Evolutionary conservation across 1,140 invertebrate species (phyloP), one percentile per base, ranked within the genome.

Genomic region (Ylistrum balloti): DNA sequence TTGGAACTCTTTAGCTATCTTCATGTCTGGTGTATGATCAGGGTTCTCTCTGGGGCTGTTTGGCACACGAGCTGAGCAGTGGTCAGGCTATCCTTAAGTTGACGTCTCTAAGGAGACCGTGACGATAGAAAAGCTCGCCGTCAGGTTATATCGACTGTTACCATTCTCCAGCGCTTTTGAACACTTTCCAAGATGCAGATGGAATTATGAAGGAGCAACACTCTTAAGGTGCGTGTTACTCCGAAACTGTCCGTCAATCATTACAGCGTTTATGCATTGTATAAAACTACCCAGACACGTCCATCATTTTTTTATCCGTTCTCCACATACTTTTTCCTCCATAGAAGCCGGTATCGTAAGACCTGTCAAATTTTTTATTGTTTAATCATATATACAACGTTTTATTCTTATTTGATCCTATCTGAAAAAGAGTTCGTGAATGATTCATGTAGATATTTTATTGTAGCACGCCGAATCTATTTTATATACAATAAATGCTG

Each of bases 171-270:
- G 45, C 22, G 20, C n/a, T n/a, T n/a, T 74, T 74, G 56, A 74
- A 74, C 56, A 28, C 56, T 74, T 74, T 74, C 56, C 56, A 74
- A 74, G 56, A 74, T 28, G n/a, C 5, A 74, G 56, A 74, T 74
- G 56, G 56, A 74, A 74, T 74, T 74, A 74, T 28, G 56, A 28
- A 74, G 56, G 28, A 56, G 45, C 13, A 56, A 56, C 45, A 11
- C 45, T 56, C 45, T 56, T 11, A 56, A 28, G 56, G 5, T 74
- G 22, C 56, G 22, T 74, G 56, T n/a, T 74, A 74, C 56, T 74
- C 28, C 56, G n/a, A n/a, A 28, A n/a, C 22, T 5, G 56, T 28
- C 56, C 56, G 17, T 74, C 56, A 74, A 74, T 74, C 56, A 74
- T 74, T 28, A 28, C 56, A n/a, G 9, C 28, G n/a, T 74, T 74